Evolutionary conservation across 1,140 invertebrate genomes (phyloP).

Genomic region (Drosophila kanapiae): DNA sequence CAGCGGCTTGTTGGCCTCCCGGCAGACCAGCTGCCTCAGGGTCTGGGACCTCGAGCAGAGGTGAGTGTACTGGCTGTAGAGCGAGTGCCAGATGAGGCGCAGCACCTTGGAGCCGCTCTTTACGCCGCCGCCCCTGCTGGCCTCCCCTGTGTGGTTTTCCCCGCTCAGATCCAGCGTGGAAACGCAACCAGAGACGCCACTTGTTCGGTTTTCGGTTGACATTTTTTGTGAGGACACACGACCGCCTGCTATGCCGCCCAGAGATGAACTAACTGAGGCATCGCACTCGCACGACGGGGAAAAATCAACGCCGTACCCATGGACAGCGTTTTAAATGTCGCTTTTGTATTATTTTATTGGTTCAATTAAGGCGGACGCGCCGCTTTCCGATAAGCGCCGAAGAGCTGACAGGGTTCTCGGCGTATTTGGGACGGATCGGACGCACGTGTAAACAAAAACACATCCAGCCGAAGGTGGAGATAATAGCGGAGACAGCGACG

Average conservation of each 20-base stretch:
- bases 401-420: constrained; percentile 31
- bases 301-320: constrained; percentile 60
- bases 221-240: constrained; percentile 39
- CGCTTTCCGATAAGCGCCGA: constrained; percentile 58
- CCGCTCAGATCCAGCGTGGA: constrained; percentile 68
- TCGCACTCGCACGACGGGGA: constrained; percentile 17
- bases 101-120: constrained; percentile 70
- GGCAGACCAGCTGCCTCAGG: constrained; percentile 67
- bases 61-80: constrained; percentile 72
- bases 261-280: constrained; percentile 70
- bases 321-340: constrained; percentile 68
- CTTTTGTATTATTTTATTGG: constrained; percentile 81
- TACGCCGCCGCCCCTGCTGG: constrained; percentile 13
- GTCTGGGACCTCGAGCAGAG: constrained; percentile 66
- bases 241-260: constrained; percentile 61
- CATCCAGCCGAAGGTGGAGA: constrained; percentile 2
- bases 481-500: constrained; percentile 7
- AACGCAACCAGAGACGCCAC: constrained; percentile 54
- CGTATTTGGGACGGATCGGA: constrained; percentile 21
- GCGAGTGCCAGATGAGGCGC: constrained; percentile 75
- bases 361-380: constrained; percentile 67
- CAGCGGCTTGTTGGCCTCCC: constrained; percentile 77
- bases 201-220: constrained; percentile 45
- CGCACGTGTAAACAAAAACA: constrained; percentile 61
- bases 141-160: constrained; percentile 15